phyloP scores from a whole-genome alignment of 2,888 invertebrate species.

The Mesorhabditis belari region DNA sequence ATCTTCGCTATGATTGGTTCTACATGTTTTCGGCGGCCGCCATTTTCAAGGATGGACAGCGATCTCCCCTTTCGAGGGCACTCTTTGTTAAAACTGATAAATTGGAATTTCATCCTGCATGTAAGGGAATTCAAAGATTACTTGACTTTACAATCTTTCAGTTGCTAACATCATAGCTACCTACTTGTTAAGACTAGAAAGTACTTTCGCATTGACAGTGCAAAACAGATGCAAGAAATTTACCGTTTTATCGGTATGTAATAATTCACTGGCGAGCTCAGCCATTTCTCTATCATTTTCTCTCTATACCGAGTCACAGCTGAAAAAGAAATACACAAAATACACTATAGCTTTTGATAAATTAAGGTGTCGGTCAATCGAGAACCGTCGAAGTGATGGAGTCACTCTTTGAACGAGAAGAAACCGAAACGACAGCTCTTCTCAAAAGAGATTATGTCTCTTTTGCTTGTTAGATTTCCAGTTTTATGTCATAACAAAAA shows the following conservation, averaged over 20 bases:
- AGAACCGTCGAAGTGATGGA: constrained; percentile 51
- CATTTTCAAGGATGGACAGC: constrained; percentile 46
- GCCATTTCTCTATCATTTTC: too few species aligned
- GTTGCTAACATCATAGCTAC: too few species aligned
- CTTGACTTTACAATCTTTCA: too few species aligned
- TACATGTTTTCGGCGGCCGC: constrained; percentile 46
- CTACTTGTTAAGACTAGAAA: too few species aligned
- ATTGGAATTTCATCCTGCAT: constrained; percentile 44
- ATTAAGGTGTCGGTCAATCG: constrained; percentile 48
- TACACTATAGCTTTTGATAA: background rate
- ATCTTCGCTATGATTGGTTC: constrained; percentile 51
- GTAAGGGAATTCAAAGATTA: too few species aligned
- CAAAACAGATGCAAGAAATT: too few species aligned
- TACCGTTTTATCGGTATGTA: background rate
- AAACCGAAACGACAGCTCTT: constrained; percentile 39
- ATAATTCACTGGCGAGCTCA: too few species aligned
- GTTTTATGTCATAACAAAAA: too few species aligned
- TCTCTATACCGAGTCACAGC: background rate
- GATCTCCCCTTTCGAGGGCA: constrained; percentile 47
- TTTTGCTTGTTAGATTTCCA: constrained; percentile 30
- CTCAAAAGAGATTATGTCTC: constrained; percentile 48
- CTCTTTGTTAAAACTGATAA: constrained; percentile 51
- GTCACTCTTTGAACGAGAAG: constrained; percentile 40
- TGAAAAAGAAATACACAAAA: background rate
- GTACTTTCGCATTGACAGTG: too few species aligned